These are phyloP conservation scores for Hippoglossus stenolepis DNA, from an alignment of 2,113 vertebrate genomes.

Conservation along the genomic window DNA sequence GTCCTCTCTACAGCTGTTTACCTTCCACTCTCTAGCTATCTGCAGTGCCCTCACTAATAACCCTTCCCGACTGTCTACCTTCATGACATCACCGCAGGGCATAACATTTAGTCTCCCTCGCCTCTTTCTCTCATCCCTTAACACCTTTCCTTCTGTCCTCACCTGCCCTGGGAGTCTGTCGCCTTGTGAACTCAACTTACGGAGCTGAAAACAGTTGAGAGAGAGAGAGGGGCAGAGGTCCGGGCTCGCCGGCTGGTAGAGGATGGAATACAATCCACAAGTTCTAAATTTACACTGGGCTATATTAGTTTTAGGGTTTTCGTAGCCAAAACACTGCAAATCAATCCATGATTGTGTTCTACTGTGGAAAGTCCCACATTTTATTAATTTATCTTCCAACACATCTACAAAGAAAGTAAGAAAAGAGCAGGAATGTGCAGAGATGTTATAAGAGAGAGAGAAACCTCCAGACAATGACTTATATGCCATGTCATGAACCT, in stretches of 20 bases:
- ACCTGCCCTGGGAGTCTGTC: constrained; percentile 40
- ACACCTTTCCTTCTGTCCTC: constrained; percentile 58
- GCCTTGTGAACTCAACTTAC: constrained; percentile 27
- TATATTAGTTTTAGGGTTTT: too few species aligned
- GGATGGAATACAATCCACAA: neutral
- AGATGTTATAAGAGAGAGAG: neutral
- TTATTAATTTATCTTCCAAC: neutral
- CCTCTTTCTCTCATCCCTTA: constrained; percentile 22
- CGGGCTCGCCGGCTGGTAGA: neutral
- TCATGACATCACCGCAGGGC: constrained; percentile 46
- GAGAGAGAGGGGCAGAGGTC: constrained; percentile 9
- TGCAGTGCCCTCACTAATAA: constrained; percentile 31
- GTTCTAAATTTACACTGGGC: neutral
- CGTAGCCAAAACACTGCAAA: too few species aligned
- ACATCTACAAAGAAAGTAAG: neutral
- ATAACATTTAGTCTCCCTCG: constrained; percentile 62
- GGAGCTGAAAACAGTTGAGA: constrained; percentile 24
- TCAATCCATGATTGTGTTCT: too few species aligned
- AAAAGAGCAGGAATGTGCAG: neutral
- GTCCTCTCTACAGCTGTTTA: constrained; percentile 17
- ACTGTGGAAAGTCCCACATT: neutral
- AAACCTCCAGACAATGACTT: neutral
- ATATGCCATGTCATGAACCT: too few species aligned
- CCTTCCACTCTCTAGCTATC: constrained; percentile 3
- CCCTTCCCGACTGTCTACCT: constrained; percentile 30